phyloP scores from a whole-genome alignment of 2,113 vertebrate genomes.

The Xenus cinereus region DNA sequence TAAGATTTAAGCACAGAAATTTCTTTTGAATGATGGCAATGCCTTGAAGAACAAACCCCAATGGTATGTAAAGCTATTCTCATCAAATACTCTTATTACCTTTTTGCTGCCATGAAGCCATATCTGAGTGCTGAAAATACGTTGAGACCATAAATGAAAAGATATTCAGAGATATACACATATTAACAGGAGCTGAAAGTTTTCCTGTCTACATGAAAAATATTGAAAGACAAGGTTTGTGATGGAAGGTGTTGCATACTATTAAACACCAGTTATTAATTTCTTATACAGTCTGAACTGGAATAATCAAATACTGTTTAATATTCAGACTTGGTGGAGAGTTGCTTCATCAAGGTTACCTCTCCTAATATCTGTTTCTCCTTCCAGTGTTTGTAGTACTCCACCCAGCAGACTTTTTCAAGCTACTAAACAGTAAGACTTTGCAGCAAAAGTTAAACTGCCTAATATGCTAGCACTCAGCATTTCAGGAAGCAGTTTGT shows the following conservation, averaged over 20 bases:
- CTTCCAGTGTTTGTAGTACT: background rate
- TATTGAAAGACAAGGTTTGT: background rate
- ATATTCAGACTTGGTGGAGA: fast-evolving
- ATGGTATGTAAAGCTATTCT: background rate
- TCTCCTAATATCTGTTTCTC: background rate
- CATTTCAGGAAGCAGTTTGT: background rate
- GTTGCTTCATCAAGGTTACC: background rate
- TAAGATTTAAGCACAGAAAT: background rate
- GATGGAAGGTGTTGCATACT: background rate
- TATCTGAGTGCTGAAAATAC: background rate
- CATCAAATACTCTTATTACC: background rate
- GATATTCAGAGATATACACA: fast-evolving
- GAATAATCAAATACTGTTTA: background rate
- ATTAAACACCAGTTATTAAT: background rate
- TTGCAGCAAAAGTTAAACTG: background rate
- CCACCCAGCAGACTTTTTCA: background rate
- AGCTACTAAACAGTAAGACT: background rate
- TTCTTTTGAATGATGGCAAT: background rate
- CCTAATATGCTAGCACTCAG: fast-evolving
- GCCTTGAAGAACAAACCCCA: background rate
- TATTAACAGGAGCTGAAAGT: background rate
- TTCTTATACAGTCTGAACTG: background rate
- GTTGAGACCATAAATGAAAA: background rate
- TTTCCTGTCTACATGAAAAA: background rate
- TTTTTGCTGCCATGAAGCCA: background rate